Evolutionary conservation across 2,888 invertebrate genomes (phyloP).

Genomic region (Lutraria lutraria): DNA sequence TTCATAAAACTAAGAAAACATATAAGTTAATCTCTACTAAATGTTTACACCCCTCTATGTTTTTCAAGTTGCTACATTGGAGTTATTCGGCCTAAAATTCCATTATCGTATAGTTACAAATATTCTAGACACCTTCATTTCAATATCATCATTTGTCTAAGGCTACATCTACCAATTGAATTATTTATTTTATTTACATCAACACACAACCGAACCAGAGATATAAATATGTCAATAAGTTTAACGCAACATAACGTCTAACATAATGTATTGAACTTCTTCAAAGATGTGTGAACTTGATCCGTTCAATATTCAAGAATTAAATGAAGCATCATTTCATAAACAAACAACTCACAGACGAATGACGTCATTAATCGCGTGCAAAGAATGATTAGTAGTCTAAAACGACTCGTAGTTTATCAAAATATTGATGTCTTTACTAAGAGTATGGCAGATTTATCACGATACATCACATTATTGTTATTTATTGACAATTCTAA

Average conservation of each 20-base stretch:
- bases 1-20: too few relatives aligned
- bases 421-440: too few relatives aligned
- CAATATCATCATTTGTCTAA: too few relatives aligned
- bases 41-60: too few relatives aligned
- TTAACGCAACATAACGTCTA: neutral
- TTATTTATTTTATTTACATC: neutral
- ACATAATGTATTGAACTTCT: neutral
- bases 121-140: too few relatives aligned
- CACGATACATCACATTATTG: neutral
- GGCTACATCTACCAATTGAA: neutral
- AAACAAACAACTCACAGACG: neutral
- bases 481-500: neutral
- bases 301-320: neutral
- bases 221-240: neutral
- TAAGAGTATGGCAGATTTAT: neutral
- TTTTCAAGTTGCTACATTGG: too few relatives aligned
- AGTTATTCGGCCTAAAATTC: too few relatives aligned
- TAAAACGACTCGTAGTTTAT: neutral
- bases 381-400: neutral
- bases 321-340: neutral
- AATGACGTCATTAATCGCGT: conserved; percentile 29
- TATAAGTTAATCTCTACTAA: too few relatives aligned
- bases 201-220: neutral
- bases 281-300: neutral
- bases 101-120: too few relatives aligned